Evolutionary conservation across 53 echinoderm and acorn worm genomes (phyloP), one percentile per base, ranked within the genome.

Genomic region (Crossaster papposus): DNA sequence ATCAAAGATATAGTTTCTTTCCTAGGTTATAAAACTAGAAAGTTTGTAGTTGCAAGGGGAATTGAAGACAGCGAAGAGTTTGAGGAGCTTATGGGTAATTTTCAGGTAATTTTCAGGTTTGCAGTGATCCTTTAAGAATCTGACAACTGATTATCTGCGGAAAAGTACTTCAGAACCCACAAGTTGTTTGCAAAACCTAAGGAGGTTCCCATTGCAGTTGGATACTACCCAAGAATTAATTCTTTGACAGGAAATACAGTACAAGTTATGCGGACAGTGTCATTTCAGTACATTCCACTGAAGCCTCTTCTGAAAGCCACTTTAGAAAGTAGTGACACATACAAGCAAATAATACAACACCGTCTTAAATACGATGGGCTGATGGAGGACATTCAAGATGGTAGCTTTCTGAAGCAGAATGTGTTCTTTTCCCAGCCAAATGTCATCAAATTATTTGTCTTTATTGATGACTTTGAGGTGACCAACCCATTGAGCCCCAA

Each of bases 281-380:
- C 87, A 34, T 93, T 75, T 53, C 90, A 90, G 68, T 91, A 93
- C 75, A 65, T 93, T 22, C 93, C 93, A 79, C 31, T 93, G 8
- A 37, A 78, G 36, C 30, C 35, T 23, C 83, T 88, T 4, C 64
- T 91, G 29, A 91, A 91, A 70, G 64, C 63, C 20, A 75, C 91
- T 29, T 54, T 91, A 52, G 93, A 93, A 71, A 91, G 91, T 38
- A 82, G 88, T 52, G 84, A 90, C n/a, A 65, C 90, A 0, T 52
- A 83, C 83, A 55, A 81, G 12, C 54, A 78, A 53, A 36, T 72
- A 28, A n/a, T 36, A 11, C 77, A 92, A 51, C 76, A 89, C 36
- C 30, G 31, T 32, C 84, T 85, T 23, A 84, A 71, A 78, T 22
- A 70, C 51, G 92, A 92, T 79, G 37, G 51, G 7, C 55, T 53